Evolutionary conservation across 2,888 invertebrate genomes (phyloP).

Genomic region (Zygaena filipendulae): DNA sequence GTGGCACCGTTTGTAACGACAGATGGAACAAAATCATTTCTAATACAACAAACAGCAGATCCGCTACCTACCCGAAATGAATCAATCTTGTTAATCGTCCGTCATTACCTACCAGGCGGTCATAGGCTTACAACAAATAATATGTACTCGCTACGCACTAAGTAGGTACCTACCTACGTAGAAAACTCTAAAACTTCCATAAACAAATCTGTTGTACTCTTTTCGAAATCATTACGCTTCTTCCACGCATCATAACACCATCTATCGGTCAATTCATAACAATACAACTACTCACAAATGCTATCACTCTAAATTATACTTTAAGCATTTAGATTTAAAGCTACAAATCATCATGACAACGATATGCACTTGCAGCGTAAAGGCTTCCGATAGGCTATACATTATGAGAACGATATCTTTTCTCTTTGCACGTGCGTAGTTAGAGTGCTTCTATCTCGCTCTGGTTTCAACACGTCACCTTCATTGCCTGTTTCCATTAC

Average conservation of each 20-base stretch:
- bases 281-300: constrained; percentile 19
- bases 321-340: constrained; percentile 33
- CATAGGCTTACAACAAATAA: too few species aligned
- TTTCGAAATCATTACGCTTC: too few species aligned
- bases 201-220: too few species aligned
- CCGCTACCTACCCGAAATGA: too few species aligned
- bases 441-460: constrained; percentile 41
- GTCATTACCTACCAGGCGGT: constrained; percentile 15
- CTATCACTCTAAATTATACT: constrained; percentile 29
- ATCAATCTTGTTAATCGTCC: constrained; percentile 20
- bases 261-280: constrained; percentile 31
- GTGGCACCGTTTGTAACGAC: too few species aligned
- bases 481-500: constrained; percentile 63
- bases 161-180: constrained; percentile 7
- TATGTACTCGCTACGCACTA: too few species aligned
- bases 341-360: constrained; percentile 43
- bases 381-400: constrained; percentile 25
- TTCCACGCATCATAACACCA: too few species aligned
- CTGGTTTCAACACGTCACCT: constrained; percentile 53
- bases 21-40: too few species aligned
- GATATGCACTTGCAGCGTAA: constrained; percentile 48
- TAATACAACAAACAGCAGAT: too few species aligned
- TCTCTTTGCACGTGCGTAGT: constrained; percentile 37
- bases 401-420: constrained; percentile 40
- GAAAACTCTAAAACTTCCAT: constrained; percentile 8